Conservation (phyloP, 2,797 vertebrate genomes). For the Protonibea diacanthus region DNA sequence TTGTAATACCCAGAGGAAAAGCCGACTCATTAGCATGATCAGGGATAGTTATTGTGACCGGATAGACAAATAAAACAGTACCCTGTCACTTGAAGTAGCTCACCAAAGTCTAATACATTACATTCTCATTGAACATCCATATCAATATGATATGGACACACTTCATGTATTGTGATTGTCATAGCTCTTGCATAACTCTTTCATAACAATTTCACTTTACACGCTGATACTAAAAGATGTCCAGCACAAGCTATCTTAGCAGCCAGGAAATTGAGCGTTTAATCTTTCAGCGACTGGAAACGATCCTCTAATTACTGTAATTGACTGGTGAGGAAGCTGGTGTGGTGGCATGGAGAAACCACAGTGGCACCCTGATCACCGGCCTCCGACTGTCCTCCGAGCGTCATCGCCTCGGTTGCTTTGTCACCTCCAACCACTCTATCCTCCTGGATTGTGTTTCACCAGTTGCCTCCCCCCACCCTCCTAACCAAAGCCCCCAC, state of each 20-base stretch:
- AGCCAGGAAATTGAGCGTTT: constrained; percentile 59
- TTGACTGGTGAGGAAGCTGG: constrained; percentile 64
- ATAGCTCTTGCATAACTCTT: constrained; percentile 3
- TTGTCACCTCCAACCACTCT: constrained; percentile 59
- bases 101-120: background rate
- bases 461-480: constrained; percentile 18
- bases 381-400: constrained; percentile 60
- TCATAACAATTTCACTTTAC: constrained; percentile 24
- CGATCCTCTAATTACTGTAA: constrained; percentile 77
- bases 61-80: background rate
- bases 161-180: background rate
- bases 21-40: background rate
- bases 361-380: constrained; percentile 51
- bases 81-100: background rate
- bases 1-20: background rate
- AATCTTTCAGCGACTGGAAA: constrained; percentile 72
- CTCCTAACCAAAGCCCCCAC: constrained; percentile 37
- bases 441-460: constrained; percentile 67
- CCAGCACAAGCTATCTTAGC: constrained; percentile 25
- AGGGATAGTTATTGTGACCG: background rate
- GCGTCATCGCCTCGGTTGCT: constrained; percentile 60
- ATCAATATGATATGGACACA: background rate
- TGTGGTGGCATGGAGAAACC: constrained; percentile 55
- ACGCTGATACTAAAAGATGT: constrained; percentile 31
- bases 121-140: background rate